phyloP scores from a whole-genome alignment of 2,888 invertebrate genomes.

The Pristionchus mayeri region DNA sequence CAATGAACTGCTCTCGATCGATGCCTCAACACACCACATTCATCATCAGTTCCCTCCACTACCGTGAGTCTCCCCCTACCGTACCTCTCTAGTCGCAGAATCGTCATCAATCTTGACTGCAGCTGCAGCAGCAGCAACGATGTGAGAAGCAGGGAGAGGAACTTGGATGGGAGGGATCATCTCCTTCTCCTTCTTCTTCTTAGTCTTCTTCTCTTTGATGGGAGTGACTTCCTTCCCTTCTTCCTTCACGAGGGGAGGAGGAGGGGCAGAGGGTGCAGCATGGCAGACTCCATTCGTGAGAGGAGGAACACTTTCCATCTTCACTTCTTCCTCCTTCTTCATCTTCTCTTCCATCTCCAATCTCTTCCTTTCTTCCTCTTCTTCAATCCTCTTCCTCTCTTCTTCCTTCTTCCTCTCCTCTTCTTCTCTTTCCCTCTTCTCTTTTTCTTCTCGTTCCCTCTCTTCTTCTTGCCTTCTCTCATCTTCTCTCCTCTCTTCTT shows the following conservation, averaged over 20 bases:
- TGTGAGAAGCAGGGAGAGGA: not conserved
- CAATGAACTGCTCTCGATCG: conserved; percentile 25
- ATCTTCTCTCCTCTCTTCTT: conserved; percentile 49
- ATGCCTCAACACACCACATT: conserved; percentile 17
- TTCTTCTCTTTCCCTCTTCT: conserved; percentile 49
- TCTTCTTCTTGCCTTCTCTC: conserved; percentile 46
- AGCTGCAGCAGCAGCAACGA: not conserved
- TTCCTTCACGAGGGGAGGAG: conserved; percentile 10
- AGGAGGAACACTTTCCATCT: conserved; percentile 20
- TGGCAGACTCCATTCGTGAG: conserved; percentile 1
- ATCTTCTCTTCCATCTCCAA: conserved; percentile 18
- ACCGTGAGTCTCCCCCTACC: not conserved
- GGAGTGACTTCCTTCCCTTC: conserved; percentile 47
- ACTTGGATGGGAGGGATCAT: not conserved
- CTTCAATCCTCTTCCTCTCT: conserved; percentile 46
- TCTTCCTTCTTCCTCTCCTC: conserved; percentile 24
- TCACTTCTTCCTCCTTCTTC: conserved; percentile 53
- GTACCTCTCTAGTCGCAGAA: not conserved
- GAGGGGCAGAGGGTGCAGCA: not conserved
- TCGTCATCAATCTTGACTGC: conserved; percentile 37
- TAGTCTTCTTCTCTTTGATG: conserved; percentile 50
- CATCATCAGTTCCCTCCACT: not conserved
- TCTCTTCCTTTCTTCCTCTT: not conserved
- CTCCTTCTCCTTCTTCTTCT: conserved; percentile 32
- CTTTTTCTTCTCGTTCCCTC: conserved; percentile 48